Evolutionary conservation across 2,113 vertebrate genomes (phyloP).

Genomic region (Ctenomys sociabilis): DNA sequence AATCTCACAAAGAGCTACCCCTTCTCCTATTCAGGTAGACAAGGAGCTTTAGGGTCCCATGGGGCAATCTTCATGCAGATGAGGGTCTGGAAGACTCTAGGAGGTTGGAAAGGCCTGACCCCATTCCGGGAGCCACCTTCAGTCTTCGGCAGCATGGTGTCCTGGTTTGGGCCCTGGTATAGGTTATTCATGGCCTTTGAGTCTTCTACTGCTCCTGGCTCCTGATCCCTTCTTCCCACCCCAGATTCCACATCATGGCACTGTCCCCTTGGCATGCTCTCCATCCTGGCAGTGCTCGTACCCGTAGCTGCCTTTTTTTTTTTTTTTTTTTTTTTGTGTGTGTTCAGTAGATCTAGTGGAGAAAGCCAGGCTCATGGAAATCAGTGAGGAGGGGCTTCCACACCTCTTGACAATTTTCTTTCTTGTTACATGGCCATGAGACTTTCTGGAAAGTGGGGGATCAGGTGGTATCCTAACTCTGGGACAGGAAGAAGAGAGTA

Average conservation of each 20-base stretch:
- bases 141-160: rapidly evolving
- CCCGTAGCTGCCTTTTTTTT: neutral
- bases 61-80: neutral
- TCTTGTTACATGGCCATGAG: neutral
- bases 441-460: neutral
- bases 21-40: neutral
- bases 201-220: neutral
- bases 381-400: neutral
- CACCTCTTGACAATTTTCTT: neutral
- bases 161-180: neutral
- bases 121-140: neutral
- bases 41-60: neutral
- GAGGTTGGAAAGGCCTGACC: neutral
- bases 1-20: neutral
- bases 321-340: neutral
- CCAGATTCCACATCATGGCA: no score
- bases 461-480: rapidly evolving
- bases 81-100: neutral
- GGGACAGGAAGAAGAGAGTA: neutral
- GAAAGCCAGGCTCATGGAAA: neutral
- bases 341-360: neutral
- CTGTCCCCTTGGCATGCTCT: neutral
- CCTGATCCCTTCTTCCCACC: neutral
- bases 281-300: rapidly evolving
- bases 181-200: neutral